phyloP scores from a whole-genome alignment of 1,140 invertebrate species.

The Pectinophora gossypiella region DNA sequence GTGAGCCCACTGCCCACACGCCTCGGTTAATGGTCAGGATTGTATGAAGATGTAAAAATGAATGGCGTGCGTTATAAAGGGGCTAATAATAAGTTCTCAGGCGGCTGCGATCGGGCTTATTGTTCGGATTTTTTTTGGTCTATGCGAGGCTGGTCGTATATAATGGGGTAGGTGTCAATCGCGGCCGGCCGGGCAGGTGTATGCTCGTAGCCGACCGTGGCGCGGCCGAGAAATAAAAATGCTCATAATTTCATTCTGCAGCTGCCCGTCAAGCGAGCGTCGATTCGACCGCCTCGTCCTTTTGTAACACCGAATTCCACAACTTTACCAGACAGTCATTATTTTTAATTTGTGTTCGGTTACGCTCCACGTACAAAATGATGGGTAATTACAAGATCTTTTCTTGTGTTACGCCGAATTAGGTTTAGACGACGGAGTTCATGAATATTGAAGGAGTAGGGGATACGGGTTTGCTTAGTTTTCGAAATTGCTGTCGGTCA shows the following conservation, averaged over 20 bases:
- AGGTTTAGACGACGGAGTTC: no score
- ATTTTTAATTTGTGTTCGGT: slow-evolving; percentile 59
- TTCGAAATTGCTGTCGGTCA: no score
- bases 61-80: slow-evolving; percentile 61
- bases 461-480: no score
- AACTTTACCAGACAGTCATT: slow-evolving; percentile 56
- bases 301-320: slow-evolving; percentile 58
- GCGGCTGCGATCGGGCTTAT: slow-evolving; percentile 56
- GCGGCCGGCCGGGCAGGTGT: slow-evolving; percentile 59
- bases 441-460: no score
- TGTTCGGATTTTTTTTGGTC: slow-evolving; percentile 59
- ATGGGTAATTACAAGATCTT: slow-evolving; percentile 4
- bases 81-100: slow-evolving; percentile 71
- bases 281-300: slow-evolving; percentile 47
- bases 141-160: slow-evolving; percentile 36
- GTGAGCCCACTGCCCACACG: slow-evolving; percentile 64
- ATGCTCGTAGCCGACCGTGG: slow-evolving; percentile 30
- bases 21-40: slow-evolving; percentile 67
- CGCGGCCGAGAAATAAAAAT: slow-evolving; percentile 53
- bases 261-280: slow-evolving; percentile 61
- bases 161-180: slow-evolving; percentile 73
- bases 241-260: slow-evolving; percentile 71
- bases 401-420: slow-evolving; percentile 1
- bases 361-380: slow-evolving; percentile 30
- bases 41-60: slow-evolving; percentile 70